Evolutionary conservation across 2,797 vertebrate genomes (phyloP).

Genomic region (Xyrichtys novacula): DNA sequence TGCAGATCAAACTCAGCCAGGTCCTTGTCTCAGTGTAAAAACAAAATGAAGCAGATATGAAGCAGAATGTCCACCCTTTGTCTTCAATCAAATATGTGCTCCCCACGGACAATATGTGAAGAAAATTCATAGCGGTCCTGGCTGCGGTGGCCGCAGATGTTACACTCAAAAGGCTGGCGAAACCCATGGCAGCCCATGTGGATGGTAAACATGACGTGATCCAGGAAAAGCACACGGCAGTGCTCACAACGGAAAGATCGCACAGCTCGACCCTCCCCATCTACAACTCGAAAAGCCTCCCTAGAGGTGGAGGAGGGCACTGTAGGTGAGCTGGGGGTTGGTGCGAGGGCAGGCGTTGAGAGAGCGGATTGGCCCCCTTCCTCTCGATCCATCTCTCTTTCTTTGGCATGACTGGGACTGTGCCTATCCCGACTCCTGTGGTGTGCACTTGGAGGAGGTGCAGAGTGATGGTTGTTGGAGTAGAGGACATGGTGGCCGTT

Average conservation of each 20-base stretch:
- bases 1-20: constrained; percentile 86
- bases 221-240: constrained; percentile 96
- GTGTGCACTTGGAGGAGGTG: constrained; percentile 53
- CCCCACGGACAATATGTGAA: constrained; percentile 96
- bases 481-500: constrained; percentile 78
- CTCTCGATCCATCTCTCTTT: constrained; percentile 80
- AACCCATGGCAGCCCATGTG: constrained; percentile 99
- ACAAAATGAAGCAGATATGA: constrained; percentile 37
- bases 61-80: constrained; percentile 35
- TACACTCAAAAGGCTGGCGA: constrained; percentile 98
- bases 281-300: constrained; percentile 91
- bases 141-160: constrained; percentile 97
- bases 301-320: constrained; percentile 83
- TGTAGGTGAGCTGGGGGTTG: constrained; percentile 73
- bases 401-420: constrained; percentile 93
- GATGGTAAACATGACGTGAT: constrained; percentile 99
- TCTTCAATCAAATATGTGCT: constrained; percentile 90
- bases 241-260: constrained; percentile 95
- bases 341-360: constrained; percentile 62
- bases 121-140: constrained; percentile 99
- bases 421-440: constrained; percentile 70
- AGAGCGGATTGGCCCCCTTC: constrained; percentile 61
- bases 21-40: constrained; percentile 73
- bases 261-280: constrained; percentile 91
- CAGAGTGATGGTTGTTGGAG: constrained; percentile 73